Evolutionary conservation across 1,140 invertebrate genomes (phyloP).

Genomic region (Parapsyche elsis): DNA sequence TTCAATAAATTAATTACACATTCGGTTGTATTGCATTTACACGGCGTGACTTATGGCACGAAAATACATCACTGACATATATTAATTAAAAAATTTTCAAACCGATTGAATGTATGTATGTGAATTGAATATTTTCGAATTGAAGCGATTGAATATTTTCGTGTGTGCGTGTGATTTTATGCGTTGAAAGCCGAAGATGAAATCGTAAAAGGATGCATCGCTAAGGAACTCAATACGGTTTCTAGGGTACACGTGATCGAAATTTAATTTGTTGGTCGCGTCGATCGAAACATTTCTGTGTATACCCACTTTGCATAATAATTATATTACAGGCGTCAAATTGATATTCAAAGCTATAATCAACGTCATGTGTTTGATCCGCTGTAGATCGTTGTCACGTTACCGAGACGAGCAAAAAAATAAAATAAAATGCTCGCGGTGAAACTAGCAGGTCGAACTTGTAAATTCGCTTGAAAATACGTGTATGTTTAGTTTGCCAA

Average conservation of each 20-base stretch:
- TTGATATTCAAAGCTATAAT: neutral
- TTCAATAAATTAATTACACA: constrained; percentile 21
- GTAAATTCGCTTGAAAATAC: neutral
- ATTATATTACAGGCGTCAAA: constrained; percentile 3
- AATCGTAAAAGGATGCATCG: neutral
- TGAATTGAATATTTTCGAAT: neutral
- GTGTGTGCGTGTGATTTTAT: neutral
- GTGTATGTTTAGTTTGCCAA: neutral
- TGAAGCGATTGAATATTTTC: neutral
- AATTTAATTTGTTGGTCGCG: constrained; percentile 28
- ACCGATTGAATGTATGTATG: neutral
- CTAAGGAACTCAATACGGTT: constrained; percentile 6
- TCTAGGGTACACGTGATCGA: constrained; percentile 38
- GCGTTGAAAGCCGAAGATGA: neutral
- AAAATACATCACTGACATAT: neutral
- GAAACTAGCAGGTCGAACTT: neutral
- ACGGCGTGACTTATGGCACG: neutral
- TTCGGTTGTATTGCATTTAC: neutral
- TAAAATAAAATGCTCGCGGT: neutral
- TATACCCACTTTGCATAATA: constrained; percentile 18
- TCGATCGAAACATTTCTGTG: constrained; percentile 36
- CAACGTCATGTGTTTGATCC: too few species aligned
- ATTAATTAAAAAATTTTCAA: neutral
- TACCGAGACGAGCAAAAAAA: neutral
- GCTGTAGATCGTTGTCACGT: too few species aligned